Conservation (phyloP, 2,888 invertebrate genomes). For the Dascillus cervinus region DNA sequence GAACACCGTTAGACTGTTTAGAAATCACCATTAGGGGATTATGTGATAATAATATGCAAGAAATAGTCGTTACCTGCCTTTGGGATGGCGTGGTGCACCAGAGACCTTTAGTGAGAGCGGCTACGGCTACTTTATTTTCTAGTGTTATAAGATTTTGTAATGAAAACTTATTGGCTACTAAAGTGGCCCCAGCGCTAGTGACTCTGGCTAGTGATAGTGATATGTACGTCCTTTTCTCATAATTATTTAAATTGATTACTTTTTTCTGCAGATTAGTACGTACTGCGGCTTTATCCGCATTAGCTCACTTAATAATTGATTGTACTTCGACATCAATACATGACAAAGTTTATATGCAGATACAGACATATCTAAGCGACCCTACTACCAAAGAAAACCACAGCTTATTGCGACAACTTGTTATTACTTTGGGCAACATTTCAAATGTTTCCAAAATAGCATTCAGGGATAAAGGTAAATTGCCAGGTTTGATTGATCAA, state of each 20-base stretch:
- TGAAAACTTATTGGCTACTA: constrained; percentile 48
- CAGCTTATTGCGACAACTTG: constrained; percentile 49
- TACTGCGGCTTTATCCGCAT: constrained; percentile 54
- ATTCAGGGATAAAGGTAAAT: constrained; percentile 56
- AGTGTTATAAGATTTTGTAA: constrained; percentile 47
- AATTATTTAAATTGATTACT: constrained; percentile 5
- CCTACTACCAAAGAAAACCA: constrained; percentile 38
- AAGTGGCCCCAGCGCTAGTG: constrained; percentile 61
- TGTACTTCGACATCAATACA: constrained; percentile 45
- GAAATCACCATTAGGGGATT: constrained; percentile 37
- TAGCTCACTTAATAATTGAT: constrained; percentile 52
- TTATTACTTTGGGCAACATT: constrained; percentile 53
- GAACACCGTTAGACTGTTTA: constrained; percentile 43
- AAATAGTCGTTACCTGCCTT: constrained; percentile 50
- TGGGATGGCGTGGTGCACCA: constrained; percentile 64
- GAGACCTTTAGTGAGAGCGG: constrained; percentile 50
- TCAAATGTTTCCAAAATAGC: constrained; percentile 51
- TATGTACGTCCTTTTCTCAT: constrained; percentile 45
- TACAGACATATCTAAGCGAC: constrained; percentile 42
- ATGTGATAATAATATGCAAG: constrained; percentile 42
- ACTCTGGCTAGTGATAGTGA: constrained; percentile 63
- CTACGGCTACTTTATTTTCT: constrained; percentile 54
- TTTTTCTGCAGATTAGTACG: constrained; percentile 46
- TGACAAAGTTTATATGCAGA: constrained; percentile 49
- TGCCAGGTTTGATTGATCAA: background rate